Evolutionary conservation across 1,140 invertebrate species (phyloP), one percentile per base, ranked within the genome.

Genomic region (Cyphomyrmex costatus): DNA sequence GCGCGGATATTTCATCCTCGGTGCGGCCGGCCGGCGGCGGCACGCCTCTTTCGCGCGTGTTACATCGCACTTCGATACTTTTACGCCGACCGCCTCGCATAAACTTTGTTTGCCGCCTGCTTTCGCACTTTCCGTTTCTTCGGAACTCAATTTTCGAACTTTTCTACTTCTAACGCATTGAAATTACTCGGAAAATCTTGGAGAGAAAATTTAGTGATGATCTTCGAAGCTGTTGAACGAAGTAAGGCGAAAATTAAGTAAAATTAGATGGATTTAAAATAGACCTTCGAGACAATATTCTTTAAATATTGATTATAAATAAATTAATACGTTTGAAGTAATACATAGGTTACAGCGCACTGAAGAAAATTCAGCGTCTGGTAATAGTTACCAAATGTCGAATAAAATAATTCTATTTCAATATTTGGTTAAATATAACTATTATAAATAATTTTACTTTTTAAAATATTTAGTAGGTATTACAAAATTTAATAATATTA

Each of bases 1-100:
- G 87, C 85, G 68, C 87, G 66, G 85, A 92, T 90, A 91, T 92
- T 93, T 93, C 90, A 86, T 90, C 70, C 79, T 79, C 74, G 77
- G 49, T 36, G 46, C 76, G 61, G 60, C 80, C 76, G 61, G 60
- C 80, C 78, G 83, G 51, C 82, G 76, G 79, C 79, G 79, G 46
- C 84, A 60, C 56, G 65, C 36, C 49, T 73, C 53, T 73, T 71
- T 79, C 60, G 60, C 68, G 66, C 42, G 74, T 58, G 86, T 84
- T 86, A 60, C 73, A 71, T 88, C 86, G 74, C 78, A 53, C 63
- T 70, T 56, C 30, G 60, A 87, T 82, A 91, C 86, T 85, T 87
- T 89, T 91, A 85, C 49, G 24, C 58, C 42, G 49, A 42, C 82
- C 77, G 53, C 58, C 46, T 87, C 85, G 87, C 85, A 60, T 71